Evolutionary conservation across 92 coral and sea anemone species (phyloP).

Genomic region (Montipora capitata): DNA sequence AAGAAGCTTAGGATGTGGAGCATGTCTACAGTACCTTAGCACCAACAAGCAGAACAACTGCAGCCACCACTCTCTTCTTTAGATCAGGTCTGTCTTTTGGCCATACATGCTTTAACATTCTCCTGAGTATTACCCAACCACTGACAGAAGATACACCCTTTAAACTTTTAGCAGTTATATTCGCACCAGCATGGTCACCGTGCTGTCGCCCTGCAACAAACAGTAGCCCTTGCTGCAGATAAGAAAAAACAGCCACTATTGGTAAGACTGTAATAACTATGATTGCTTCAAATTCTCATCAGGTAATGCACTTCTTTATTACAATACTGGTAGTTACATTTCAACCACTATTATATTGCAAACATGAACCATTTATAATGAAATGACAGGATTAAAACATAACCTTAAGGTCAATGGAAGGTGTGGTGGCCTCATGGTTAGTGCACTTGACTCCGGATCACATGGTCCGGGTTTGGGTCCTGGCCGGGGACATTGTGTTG

Average conservation of each 20-base stretch:
- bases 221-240: constrained; percentile 48
- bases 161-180: constrained; percentile 71
- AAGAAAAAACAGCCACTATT: not conserved
- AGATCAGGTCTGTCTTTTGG: constrained; percentile 96
- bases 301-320: no score
- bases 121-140: constrained; percentile 79
- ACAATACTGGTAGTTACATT: no score
- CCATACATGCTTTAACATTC: constrained; percentile 99
- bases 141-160: constrained; percentile 62
- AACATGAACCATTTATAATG: no score
- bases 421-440: no score
- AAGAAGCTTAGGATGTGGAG: not conserved
- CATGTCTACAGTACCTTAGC: constrained; percentile 80
- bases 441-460: no score
- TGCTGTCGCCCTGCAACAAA: constrained; percentile 50
- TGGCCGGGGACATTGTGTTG: no score
- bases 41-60: constrained; percentile 87
- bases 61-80: constrained; percentile 91
- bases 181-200: constrained; percentile 49
- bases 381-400: no score
- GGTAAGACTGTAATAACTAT: no score
- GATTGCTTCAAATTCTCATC: no score
- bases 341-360: no score
- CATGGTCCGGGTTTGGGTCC: no score
- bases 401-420: no score